Percentiles rank a stretch among this genome's conserved stretches.
phyloP scores from a whole-genome alignment of 2,888 invertebrate genomes.

The Meganola albula region DNA sequence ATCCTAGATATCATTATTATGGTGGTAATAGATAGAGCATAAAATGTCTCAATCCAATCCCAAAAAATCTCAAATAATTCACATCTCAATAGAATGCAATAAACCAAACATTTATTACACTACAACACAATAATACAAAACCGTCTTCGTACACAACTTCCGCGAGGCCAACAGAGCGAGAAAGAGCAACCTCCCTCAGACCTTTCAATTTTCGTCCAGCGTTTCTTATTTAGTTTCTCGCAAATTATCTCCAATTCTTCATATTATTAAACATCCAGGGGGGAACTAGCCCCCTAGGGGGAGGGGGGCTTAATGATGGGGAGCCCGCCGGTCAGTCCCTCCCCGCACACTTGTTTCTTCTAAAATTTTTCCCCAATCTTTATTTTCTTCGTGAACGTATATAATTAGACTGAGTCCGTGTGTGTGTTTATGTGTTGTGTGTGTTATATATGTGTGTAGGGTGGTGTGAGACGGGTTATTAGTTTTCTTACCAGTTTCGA shows the following conservation, averaged over 20 bases:
- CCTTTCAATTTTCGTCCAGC: constrained; percentile 75
- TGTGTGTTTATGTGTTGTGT: constrained; percentile 30
- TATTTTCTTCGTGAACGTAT: constrained; percentile 76
- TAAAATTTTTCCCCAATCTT: constrained; percentile 78
- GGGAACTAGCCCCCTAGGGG: constrained; percentile 60
- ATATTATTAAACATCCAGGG: constrained; percentile 77
- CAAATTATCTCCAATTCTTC: constrained; percentile 79
- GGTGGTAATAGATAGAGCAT: too few relatives aligned
- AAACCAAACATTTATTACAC: constrained; percentile 10
- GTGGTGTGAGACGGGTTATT: constrained; percentile 71
- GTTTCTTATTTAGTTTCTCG: constrained; percentile 79
- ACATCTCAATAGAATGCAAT: background rate
- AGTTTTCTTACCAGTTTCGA: constrained; percentile 73
- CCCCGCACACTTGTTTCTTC: constrained; percentile 74
- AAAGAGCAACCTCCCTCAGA: constrained; percentile 32
- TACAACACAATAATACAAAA: constrained; percentile 8
- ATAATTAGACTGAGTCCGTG: constrained; percentile 62
- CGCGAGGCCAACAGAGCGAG: constrained; percentile 32
- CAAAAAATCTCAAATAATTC: too few relatives aligned
- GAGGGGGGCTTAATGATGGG: constrained; percentile 40
- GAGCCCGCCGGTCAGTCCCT: constrained; percentile 69
- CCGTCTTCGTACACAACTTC: constrained; percentile 13
- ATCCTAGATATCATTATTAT: too few relatives aligned
- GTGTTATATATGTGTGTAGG: constrained; percentile 27
- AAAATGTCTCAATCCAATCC: too few relatives aligned